Evolutionary conservation across 1,140 invertebrate genomes (phyloP), one percentile per base, ranked within the genome.

Genomic region (Sminthurinus signatus): DNA sequence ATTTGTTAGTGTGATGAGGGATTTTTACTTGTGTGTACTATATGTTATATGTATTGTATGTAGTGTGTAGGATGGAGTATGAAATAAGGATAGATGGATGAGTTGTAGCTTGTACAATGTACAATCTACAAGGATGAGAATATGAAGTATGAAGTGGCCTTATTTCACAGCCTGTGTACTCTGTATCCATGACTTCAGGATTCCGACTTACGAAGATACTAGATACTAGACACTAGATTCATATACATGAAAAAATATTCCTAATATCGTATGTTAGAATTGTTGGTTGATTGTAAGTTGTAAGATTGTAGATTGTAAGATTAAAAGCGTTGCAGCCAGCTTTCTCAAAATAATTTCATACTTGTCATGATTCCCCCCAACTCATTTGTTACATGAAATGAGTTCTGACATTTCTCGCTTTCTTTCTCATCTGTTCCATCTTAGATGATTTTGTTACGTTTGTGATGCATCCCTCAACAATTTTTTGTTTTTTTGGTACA

Each of bases 281-380:
- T 36, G 32, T 36, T 36, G 32, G 32, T 15, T 36, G 32, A 36
- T 36, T n/a, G n/a, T n/a, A n/a, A n/a, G n/a, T n/a, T n/a, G n/a
- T n/a, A n/a, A n/a, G n/a, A n/a, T n/a, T n/a, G n/a, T n/a, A n/a
- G n/a, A 36, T 59, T 23, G n/a, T 46, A 10, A 46, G 44, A 46
- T n/a, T 46, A 46, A 46, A 46, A 46, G 44, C 5, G 44, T n/a
- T 46, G 21, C 21, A 14, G 8, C 36, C n/a, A 43, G 39, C 42
- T 29, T 48, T 43, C 32, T 10, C 31, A 23, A 25, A 52, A 52
- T 52, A 52, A 52, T 52, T 52, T 52, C 50, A 52, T 52, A 52
- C 4, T 52, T 52, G 50, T 52, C 50, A 52, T 28, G 4, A 19
- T 48, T 27, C 14, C 50, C 28, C 25, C 23, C 21, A 8, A 8